These are phyloP conservation scores for Geotrypetes seraphini DNA, from an alignment of 2,797 vertebrate genomes.

Conservation along the genomic window DNA sequence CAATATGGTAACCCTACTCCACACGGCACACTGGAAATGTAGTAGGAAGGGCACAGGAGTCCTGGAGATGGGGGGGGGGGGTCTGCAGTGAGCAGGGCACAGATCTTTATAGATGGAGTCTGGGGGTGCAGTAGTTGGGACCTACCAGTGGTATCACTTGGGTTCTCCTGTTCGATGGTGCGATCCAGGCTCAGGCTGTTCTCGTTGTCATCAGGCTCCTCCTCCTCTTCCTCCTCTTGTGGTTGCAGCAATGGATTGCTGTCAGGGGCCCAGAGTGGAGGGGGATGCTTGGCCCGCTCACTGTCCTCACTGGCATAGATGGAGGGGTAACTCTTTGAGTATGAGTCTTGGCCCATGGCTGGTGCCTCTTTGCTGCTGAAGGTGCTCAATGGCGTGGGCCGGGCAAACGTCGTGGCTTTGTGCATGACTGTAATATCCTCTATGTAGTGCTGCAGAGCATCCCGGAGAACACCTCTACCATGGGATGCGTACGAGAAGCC, in stretches of 20 bases:
- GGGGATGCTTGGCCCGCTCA: not conserved
- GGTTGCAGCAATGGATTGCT: not conserved
- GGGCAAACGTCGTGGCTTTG: constrained; percentile 54
- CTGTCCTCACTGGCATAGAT: constrained; percentile 45
- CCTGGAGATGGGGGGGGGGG: not conserved
- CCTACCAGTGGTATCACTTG: constrained; percentile 49
- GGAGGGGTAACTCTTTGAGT: constrained; percentile 71
- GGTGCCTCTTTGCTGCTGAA: constrained; percentile 34
- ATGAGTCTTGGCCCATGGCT: constrained; percentile 47
- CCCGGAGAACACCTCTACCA: constrained; percentile 71
- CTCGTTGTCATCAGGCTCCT: constrained; percentile 55
- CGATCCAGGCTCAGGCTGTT: constrained; percentile 31
- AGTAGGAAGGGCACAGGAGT: no score
- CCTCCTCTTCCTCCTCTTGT: constrained; percentile 53
- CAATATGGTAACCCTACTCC: no score
- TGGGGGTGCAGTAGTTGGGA: not conserved
- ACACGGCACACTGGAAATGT: no score
- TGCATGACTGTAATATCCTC: constrained; percentile 83
- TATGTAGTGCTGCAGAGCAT: constrained; percentile 69
- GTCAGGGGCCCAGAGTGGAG: not conserved
- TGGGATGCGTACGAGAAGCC: constrained; percentile 69
- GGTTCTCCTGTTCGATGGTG: not conserved
- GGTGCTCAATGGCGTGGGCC: constrained; percentile 6
- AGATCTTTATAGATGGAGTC: no score
- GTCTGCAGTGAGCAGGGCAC: not conserved